These are phyloP conservation scores for Hephaestus fuliginosus DNA, from an alignment of 2,797 vertebrate genomes.

Conservation along the genomic window DNA sequence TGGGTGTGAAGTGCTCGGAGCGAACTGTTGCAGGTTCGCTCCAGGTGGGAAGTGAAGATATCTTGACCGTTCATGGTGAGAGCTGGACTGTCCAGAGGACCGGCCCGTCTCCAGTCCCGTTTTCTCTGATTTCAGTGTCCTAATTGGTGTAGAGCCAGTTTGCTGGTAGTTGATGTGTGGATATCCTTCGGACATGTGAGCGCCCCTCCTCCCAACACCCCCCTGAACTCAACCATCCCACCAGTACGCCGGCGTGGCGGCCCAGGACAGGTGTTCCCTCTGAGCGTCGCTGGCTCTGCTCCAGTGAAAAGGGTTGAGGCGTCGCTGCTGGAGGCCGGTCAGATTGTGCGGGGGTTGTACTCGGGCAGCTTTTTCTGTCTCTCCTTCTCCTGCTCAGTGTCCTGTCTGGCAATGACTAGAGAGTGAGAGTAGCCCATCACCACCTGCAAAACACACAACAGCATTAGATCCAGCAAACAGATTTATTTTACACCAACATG, in stretches of 20 bases:
- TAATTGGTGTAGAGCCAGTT: constrained; percentile 58
- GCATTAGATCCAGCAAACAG: no score
- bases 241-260: constrained; percentile 41
- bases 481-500: not conserved
- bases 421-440: constrained; percentile 95
- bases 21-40: constrained; percentile 54
- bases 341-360: constrained; percentile 96
- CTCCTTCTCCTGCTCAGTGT: constrained; percentile 90
- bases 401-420: constrained; percentile 92
- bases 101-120: constrained; percentile 26
- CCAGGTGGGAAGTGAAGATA: constrained; percentile 43
- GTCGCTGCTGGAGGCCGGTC: constrained; percentile 63
- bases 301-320: constrained; percentile 43
- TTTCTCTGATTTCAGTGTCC: constrained; percentile 51
- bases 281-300: constrained; percentile 61
- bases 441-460: constrained; percentile 83
- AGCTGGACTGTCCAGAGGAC: constrained; percentile 21
- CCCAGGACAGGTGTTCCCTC: constrained; percentile 54
- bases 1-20: constrained; percentile 72
- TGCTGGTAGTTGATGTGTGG: constrained; percentile 64
- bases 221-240: constrained; percentile 49
- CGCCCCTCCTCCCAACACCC: constrained; percentile 19
- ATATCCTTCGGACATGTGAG: constrained; percentile 38
- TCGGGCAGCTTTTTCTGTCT: constrained; percentile 94
- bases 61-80: constrained; percentile 35